Evolutionary conservation across 2,797 vertebrate genomes (phyloP).

Genomic region (Artibeus jamaicensis): DNA sequence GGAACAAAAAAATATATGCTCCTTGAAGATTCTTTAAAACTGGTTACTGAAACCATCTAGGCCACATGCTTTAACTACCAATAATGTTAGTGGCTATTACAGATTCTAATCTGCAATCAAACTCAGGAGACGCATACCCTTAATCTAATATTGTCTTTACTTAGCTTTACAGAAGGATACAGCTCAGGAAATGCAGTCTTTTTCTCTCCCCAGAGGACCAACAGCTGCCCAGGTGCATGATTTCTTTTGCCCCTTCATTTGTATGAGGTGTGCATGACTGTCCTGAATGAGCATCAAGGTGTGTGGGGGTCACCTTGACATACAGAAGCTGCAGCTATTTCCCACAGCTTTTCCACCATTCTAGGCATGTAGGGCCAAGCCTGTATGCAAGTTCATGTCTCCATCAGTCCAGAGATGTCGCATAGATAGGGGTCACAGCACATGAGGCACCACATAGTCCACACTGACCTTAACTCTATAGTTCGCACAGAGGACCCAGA

Average conservation of each 20-base stretch:
- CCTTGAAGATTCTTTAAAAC: background rate
- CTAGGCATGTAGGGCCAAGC: background rate
- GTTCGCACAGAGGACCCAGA: background rate
- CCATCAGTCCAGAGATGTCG: background rate
- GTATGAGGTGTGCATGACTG: background rate
- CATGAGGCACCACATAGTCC: background rate
- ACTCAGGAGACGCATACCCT: background rate
- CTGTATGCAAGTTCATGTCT: background rate
- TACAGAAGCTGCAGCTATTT: background rate
- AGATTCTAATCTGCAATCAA: background rate
- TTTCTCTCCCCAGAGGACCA: background rate
- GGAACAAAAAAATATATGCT: background rate
- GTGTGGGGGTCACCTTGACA: background rate
- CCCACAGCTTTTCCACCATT: background rate
- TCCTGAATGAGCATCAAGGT: background rate
- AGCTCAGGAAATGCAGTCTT: background rate
- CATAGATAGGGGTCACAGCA: fast-evolving
- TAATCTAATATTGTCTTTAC: background rate
- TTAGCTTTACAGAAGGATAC: background rate
- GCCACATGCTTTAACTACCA: background rate
- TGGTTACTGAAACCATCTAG: background rate
- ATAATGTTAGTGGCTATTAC: background rate
- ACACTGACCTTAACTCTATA: background rate
- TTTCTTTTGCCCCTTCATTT: background rate
- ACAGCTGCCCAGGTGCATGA: background rate